phyloP scores from a whole-genome alignment of 2,113 vertebrate genomes.

The Ardeotis arabs region DNA sequence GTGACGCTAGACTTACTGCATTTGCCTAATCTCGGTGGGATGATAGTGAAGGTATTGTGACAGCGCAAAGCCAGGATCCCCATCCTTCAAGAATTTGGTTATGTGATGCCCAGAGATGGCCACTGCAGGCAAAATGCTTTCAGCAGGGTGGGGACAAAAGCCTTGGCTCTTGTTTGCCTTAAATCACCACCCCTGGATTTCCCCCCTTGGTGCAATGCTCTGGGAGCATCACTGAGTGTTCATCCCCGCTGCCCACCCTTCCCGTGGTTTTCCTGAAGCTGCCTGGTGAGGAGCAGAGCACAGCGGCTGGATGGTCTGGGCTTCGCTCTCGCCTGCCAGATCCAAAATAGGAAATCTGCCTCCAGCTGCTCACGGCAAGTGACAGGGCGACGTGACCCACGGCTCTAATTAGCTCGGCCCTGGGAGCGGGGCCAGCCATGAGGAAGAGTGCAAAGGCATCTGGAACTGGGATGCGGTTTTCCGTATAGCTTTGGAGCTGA shows the following conservation, averaged over 20 bases:
- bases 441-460: neutral
- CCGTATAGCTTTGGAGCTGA: neutral
- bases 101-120: neutral
- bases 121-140: neutral
- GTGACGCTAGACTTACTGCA: neutral
- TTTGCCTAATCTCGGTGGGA: neutral
- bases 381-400: neutral
- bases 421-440: neutral
- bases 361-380: neutral
- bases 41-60: neutral
- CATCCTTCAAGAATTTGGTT: neutral
- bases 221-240: fast-evolving
- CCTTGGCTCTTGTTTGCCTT: neutral
- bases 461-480: neutral
- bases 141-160: neutral
- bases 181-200: neutral
- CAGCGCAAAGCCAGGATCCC: neutral
- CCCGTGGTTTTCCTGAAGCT: neutral
- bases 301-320: neutral
- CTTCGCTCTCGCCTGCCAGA: neutral
- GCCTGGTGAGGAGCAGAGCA: fast-evolving
- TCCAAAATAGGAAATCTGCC: slow-evolving; percentile 50
- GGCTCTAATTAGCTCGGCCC: neutral
- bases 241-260: neutral
- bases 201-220: fast-evolving